Percentiles rank a stretch among this genome's conserved stretches.
phyloP scores from a whole-genome alignment of 2,113 vertebrate species.

The Fukomys damarensis region DNA sequence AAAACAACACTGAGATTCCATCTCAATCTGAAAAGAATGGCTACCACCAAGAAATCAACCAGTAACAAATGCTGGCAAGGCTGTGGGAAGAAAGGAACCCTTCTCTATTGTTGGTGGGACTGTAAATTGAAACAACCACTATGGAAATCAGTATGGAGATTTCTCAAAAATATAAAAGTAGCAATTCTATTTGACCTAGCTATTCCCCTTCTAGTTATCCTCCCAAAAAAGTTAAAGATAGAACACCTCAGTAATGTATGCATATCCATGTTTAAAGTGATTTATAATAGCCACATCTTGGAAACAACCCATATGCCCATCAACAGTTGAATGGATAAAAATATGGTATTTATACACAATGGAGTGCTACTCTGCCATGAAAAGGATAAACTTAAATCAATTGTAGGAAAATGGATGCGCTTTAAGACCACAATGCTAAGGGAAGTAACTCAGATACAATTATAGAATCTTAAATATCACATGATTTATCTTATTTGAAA shows the following conservation, averaged over 20 bases:
- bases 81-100: not conserved
- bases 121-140: not conserved
- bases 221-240: not conserved
- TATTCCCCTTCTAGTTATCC: not conserved
- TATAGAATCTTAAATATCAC: no score
- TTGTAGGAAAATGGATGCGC: not conserved
- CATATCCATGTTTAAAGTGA: not conserved
- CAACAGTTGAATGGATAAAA: not conserved
- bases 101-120: not conserved
- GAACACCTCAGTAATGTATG: no score
- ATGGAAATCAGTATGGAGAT: not conserved
- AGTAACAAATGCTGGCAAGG: not conserved
- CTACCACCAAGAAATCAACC: not conserved
- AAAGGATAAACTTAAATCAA: not conserved
- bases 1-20: not conserved
- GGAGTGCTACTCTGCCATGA: not conserved
- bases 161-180: not conserved
- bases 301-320: not conserved
- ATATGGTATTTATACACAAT: not conserved
- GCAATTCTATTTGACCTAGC: not conserved
- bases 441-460: no score
- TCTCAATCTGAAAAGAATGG: not conserved
- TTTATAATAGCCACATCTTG: not conserved
- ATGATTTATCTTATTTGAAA: no score
- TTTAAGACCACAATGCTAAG: no score